These are phyloP conservation scores for Megathymus violae DNA, from an alignment of 1,140 invertebrate species.

Conservation along the genomic window DNA sequence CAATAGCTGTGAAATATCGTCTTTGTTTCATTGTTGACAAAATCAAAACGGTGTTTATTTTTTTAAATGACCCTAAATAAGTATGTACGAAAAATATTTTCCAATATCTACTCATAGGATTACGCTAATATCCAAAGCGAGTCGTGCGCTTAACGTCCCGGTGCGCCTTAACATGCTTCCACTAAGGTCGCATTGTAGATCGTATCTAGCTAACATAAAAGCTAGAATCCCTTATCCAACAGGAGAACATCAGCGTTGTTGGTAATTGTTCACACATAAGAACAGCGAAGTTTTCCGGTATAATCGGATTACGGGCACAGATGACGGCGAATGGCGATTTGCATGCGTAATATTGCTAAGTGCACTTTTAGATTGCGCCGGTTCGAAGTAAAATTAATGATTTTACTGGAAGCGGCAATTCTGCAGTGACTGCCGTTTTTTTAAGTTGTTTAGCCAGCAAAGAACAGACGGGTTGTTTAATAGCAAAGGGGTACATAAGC, in stretches of 20 bases:
- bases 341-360: conserved; percentile 64
- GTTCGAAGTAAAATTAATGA: conserved; percentile 24
- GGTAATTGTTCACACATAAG: conserved; percentile 46
- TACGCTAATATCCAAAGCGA: too few relatives aligned
- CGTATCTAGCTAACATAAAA: conserved; percentile 22
- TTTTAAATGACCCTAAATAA: too few relatives aligned
- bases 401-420: background rate
- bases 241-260: conserved; percentile 13
- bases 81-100: too few relatives aligned
- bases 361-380: conserved; percentile 57
- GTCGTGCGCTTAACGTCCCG: background rate
- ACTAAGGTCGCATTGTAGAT: conserved; percentile 19
- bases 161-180: background rate
- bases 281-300: conserved; percentile 49
- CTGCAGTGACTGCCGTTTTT: too few relatives aligned
- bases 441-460: too few relatives aligned
- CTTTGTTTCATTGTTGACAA: too few relatives aligned
- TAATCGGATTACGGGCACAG: conserved; percentile 60
- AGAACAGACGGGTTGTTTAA: too few relatives aligned
- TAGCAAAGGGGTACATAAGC: too few relatives aligned
- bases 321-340: conserved; percentile 60
- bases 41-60: too few relatives aligned
- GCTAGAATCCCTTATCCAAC: conserved; percentile 9
- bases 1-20: too few relatives aligned
- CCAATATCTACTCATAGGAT: too few relatives aligned